Conservation (phyloP, 2,888 invertebrate species). For the Girardia tigrina region DNA sequence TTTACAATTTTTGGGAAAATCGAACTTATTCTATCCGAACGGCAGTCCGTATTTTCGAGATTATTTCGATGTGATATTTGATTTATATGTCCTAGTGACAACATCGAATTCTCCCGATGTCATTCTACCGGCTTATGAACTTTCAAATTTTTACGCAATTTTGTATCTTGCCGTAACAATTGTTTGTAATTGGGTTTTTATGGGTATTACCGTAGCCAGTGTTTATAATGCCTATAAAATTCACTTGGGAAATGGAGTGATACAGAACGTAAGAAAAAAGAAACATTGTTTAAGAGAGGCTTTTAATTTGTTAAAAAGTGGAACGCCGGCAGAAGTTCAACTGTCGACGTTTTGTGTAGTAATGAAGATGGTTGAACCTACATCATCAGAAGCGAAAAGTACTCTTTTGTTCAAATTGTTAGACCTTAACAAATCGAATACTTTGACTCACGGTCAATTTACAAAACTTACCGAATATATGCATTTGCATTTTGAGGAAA, state of each 20-base stretch:
- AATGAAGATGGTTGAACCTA: background rate
- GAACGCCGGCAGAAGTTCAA: background rate
- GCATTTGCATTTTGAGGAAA: slow-evolving; percentile 5
- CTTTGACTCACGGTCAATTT: background rate
- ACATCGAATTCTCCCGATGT: slow-evolving; percentile 53
- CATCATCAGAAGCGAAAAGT: background rate
- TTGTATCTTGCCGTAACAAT: slow-evolving; percentile 51
- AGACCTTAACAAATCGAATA: background rate
- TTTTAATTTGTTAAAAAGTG: background rate
- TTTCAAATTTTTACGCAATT: slow-evolving; percentile 48
- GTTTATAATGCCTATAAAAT: slow-evolving; percentile 89
- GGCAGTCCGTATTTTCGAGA: slow-evolving; percentile 49
- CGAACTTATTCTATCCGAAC: slow-evolving; percentile 42
- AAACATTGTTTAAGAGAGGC: background rate
- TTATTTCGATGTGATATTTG: slow-evolving; percentile 51
- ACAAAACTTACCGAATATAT: background rate
- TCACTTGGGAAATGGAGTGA: slow-evolving; percentile 54
- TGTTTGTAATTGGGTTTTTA: slow-evolving; percentile 52
- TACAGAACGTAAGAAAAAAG: background rate
- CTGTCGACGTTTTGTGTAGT: background rate
- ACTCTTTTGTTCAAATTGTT: background rate
- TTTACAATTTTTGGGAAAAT: background rate
- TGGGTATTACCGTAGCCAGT: slow-evolving; percentile 84
- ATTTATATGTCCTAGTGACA: slow-evolving; percentile 52
- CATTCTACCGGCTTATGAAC: slow-evolving; percentile 53